phyloP scores from a whole-genome alignment of 2,797 vertebrate genomes.

The Mareca strepera region DNA sequence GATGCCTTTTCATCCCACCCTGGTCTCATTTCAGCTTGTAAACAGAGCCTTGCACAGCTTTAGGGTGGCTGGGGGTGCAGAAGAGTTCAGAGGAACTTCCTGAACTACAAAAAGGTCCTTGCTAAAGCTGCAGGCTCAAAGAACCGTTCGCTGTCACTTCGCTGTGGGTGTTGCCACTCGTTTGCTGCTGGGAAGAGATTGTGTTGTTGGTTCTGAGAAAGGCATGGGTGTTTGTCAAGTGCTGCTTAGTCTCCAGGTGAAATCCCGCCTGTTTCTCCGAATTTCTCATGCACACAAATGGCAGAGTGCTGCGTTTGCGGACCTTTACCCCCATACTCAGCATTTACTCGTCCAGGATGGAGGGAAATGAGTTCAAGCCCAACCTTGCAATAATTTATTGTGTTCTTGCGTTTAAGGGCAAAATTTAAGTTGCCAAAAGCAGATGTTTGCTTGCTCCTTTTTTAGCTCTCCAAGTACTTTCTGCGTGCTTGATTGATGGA shows the following conservation, averaged over 20 bases:
- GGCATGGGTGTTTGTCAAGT: not conserved
- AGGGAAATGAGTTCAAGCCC: constrained; percentile 56
- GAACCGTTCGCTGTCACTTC: not conserved
- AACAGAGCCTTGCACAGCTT: not conserved
- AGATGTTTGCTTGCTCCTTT: constrained; percentile 72
- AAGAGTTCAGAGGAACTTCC: not conserved
- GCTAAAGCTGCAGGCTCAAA: rapidly evolving
- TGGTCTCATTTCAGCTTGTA: rapidly evolving
- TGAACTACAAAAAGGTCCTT: not conserved
- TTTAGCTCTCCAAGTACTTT: constrained; percentile 67
- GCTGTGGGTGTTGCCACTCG: rapidly evolving
- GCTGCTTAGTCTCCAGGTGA: not conserved
- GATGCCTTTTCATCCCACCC: not conserved
- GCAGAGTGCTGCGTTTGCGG: not conserved
- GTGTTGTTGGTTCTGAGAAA: not conserved
- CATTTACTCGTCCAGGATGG: constrained; percentile 44
- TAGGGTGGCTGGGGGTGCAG: not conserved
- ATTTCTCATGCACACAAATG: constrained; percentile 14
- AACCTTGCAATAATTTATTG: constrained; percentile 61
- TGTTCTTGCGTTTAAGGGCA: constrained; percentile 65
- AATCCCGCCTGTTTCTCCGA: not conserved
- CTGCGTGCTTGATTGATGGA: constrained; percentile 69
- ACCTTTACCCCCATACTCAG: not conserved
- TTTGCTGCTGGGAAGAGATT: rapidly evolving
- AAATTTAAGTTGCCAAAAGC: constrained; percentile 70